A percentile compares a stretch with the other conserved stretches of the same genome.
Conservation (phyloP, 2,797 vertebrate species). For the Chloroceryle inda region DNA sequence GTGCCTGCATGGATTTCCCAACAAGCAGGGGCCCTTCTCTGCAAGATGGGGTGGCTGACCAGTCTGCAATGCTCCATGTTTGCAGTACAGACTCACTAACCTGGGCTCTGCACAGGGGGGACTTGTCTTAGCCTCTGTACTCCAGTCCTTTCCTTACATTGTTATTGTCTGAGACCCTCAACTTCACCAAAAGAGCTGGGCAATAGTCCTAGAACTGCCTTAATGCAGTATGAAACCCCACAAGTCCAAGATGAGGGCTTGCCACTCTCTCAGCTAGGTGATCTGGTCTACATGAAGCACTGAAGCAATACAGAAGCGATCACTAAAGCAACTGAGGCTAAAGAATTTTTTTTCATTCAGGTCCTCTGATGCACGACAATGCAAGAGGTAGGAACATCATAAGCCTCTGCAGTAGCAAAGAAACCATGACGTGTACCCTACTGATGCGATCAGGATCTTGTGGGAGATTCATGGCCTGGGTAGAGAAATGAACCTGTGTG, state of each 20-base stretch:
- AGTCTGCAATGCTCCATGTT: not conserved
- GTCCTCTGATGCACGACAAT: not conserved
- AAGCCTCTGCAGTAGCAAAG: not conserved
- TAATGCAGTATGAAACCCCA: not conserved
- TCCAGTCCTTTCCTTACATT: not conserved
- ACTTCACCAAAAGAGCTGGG: not conserved
- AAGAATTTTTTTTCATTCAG: not conserved
- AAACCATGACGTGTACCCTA: not conserved
- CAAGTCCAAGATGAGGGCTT: not conserved
- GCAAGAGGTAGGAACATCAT: rapidly evolving
- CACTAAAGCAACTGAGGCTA: not conserved
- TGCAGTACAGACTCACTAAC: rapidly evolving
- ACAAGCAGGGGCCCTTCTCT: not conserved
- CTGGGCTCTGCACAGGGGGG: rapidly evolving
- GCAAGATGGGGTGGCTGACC: not conserved
- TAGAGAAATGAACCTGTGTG: not conserved
- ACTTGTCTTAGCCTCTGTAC: not conserved
- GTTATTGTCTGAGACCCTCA: not conserved
- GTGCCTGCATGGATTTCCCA: not conserved
- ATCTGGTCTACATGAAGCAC: not conserved
- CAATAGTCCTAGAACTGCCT: not conserved
- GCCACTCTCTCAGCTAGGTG: not conserved
- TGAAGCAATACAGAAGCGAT: not conserved
- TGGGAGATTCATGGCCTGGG: not conserved
- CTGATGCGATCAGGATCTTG: not conserved